Evolutionary conservation across 2,888 invertebrate genomes (phyloP).

Genomic region (Xanthorhoe spadicearia): DNA sequence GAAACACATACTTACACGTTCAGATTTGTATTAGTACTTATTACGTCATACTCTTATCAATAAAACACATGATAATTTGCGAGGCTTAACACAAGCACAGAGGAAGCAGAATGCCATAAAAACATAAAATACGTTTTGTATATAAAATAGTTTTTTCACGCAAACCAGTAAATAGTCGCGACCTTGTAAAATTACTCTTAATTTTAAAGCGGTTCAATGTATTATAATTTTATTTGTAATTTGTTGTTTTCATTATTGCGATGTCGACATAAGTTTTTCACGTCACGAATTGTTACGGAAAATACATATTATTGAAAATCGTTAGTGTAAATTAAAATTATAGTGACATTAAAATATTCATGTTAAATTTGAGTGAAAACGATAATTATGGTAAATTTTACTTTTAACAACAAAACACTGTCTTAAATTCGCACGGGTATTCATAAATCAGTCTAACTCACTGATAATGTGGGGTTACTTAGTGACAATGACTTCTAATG

Average conservation of each 20-base stretch:
- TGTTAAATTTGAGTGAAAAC: too few species aligned
- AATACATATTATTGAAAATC: neutral
- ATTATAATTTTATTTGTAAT: constrained; percentile 10
- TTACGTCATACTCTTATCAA: constrained; percentile 25
- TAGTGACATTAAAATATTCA: too few species aligned
- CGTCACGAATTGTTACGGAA: neutral
- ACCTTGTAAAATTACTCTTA: constrained; percentile 29
- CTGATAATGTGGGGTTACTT: too few species aligned
- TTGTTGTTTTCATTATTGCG: neutral
- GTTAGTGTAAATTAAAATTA: too few species aligned
- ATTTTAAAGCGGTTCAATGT: constrained; percentile 25
- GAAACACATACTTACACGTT: neutral
- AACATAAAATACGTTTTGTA: constrained; percentile 10
- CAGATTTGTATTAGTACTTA: constrained; percentile 3
- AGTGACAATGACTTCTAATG: too few species aligned
- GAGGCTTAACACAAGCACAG: constrained; percentile 18
- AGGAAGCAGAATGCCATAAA: constrained; percentile 23
- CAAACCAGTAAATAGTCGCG: constrained; percentile 24
- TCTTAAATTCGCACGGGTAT: too few species aligned
- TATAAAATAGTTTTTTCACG: constrained; percentile 22
- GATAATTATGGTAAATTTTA: too few species aligned
- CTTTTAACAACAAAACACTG: too few species aligned
- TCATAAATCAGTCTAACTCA: too few species aligned
- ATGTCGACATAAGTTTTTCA: neutral
- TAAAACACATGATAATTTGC: constrained; percentile 26